phyloP scores from a whole-genome alignment of 2,888 invertebrate species.

The Agrotis exclamationis region DNA sequence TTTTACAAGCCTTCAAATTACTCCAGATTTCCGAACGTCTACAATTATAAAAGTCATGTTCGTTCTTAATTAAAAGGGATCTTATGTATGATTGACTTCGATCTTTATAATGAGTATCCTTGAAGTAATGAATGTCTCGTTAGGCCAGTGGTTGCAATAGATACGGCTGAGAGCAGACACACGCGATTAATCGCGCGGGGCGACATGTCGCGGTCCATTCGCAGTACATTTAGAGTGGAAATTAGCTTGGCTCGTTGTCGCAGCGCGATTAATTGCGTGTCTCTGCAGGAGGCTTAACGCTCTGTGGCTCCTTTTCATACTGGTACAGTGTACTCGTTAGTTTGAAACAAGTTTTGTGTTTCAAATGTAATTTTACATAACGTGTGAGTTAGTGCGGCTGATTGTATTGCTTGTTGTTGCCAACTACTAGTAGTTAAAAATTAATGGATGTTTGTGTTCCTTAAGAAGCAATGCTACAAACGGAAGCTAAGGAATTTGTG shows the following conservation, averaged over 20 bases:
- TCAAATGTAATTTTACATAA: background rate
- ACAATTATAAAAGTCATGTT: conserved; percentile 6
- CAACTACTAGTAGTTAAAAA: background rate
- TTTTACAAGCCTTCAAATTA: background rate
- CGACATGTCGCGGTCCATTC: too few species aligned
- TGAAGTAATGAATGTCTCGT: background rate
- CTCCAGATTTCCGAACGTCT: background rate
- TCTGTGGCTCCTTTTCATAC: too few species aligned
- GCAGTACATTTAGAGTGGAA: too few species aligned
- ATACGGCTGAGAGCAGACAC: background rate
- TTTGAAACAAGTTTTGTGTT: too few species aligned
- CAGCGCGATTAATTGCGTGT: too few species aligned
- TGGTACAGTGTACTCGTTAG: too few species aligned
- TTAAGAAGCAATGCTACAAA: background rate
- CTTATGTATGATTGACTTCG: conserved; percentile 6
- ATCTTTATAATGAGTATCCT: background rate
- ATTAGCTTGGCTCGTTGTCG: too few species aligned
- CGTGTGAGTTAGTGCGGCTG: background rate
- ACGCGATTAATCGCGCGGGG: too few species aligned
- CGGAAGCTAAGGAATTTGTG: background rate
- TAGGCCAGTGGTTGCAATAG: too few species aligned
- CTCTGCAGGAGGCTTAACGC: too few species aligned
- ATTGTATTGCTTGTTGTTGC: conserved; percentile 15
- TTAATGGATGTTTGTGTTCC: conserved; percentile 1
- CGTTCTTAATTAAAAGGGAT: conserved; percentile 2